Base-by-base conservation (phyloP, 2,888 invertebrate genomes). In the Drosophila rubida region DNA sequence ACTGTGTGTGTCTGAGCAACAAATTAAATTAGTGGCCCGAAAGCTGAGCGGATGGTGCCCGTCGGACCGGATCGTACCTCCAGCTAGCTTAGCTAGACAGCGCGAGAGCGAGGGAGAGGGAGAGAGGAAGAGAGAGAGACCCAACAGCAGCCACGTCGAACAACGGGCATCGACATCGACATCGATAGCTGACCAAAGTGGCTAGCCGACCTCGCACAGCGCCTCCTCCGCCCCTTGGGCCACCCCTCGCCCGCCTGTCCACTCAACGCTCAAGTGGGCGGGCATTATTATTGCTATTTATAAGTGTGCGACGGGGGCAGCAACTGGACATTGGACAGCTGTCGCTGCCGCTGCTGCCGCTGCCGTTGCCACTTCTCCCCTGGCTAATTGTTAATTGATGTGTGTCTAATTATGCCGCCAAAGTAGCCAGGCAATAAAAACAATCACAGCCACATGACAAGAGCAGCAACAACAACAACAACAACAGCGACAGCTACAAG, bases 301-400 rank as follows among this genome's bases (percentile, higher is more conserved):
- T 75, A 75, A 78, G 73, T 75, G 49, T 49, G 51, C 42, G 46
- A 55, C 25, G 14, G 41, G 37, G 45, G 37, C 48, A 13, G 45
- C 19, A 63, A 35, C 22, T 58, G 73, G 64, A 44, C 61, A 60
- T 13, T 68, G 85, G 84, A 64, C 80, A 77, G 84, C 81, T 87
- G 80, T 77, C 84, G 65, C 37, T 60, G 5, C 9, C 19, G n/a
- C 23, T 11, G 13, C n/a, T n/a, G 2, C 32, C n/a, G 5, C 35
- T 51, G 58, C 7, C 13, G 19, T 22, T 14, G 9, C 7, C 58
- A 41, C 35, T 53, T 7, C 16, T 11, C 41, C 41, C 30, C 48
- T 42, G 27, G 83, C 86, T 89, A 90, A 90, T 89, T 90, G 90
- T 79, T 90, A 90, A 90, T 89, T 90, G 90, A 90, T 90, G 90